Evolutionary conservation across 2,797 vertebrate genomes (phyloP).

Genomic region (Discoglossus pictus): DNA sequence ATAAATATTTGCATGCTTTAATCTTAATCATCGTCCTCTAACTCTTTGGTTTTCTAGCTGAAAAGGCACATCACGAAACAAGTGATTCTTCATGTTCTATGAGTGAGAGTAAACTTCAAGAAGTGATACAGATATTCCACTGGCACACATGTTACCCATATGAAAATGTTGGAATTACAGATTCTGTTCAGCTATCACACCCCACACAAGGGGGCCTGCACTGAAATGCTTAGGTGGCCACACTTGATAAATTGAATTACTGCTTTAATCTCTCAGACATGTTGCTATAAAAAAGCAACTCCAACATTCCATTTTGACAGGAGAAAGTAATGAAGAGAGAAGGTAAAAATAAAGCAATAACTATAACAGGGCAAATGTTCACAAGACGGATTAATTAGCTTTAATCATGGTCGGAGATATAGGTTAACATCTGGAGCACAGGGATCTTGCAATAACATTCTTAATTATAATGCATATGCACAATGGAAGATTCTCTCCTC

Average conservation of each 20-base stretch:
- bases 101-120: slow-evolving; percentile 55
- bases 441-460: no score
- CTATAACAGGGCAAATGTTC: no score
- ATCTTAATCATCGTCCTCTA: slow-evolving; percentile 33
- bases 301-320: slow-evolving; percentile 15
- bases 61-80: slow-evolving; percentile 60
- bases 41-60: slow-evolving; percentile 50
- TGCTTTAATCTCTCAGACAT: slow-evolving; percentile 10
- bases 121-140: slow-evolving; percentile 30
- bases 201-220: neutral
- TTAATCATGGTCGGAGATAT: no score
- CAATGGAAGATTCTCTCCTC: no score
- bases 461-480: no score
- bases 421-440: no score
- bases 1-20: slow-evolving; percentile 30
- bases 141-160: slow-evolving; percentile 48
- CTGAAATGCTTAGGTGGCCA: slow-evolving; percentile 19
- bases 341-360: no score
- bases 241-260: slow-evolving; percentile 6
- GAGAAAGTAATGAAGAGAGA: slow-evolving; percentile 7
- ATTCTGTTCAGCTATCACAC: slow-evolving; percentile 23
- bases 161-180: slow-evolving; percentile 49
- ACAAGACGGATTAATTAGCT: no score
- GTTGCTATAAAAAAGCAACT: neutral
- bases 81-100: slow-evolving; percentile 59